Evolutionary conservation across 2,888 invertebrate genomes (phyloP), one percentile per base, ranked within the genome.

Genomic region (Eristalinus aeneus): DNA sequence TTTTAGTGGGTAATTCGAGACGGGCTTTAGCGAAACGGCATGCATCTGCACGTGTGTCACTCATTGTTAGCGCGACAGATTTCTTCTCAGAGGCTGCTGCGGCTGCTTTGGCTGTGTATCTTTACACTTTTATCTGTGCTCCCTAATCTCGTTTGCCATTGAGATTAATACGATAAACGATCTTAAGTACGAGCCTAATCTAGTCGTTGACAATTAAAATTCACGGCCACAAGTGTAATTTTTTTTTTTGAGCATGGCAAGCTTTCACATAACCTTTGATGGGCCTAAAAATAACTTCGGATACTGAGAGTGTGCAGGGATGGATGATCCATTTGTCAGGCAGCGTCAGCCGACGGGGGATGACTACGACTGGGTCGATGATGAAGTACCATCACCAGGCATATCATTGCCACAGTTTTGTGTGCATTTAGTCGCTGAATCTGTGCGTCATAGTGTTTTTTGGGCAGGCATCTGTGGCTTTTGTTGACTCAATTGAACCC

Each of bases 41-140:
- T 71, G 71, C 39, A 67, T 20, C 56, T 68, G 23, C 79, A 68
- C 80, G 80, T 80, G 80, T 80, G 80, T 32, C 74, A 64, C 56
- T 68, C n/a, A 79, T 75, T 80, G 31, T 36, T 54, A 73, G 8
- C 22, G 56, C 56, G 56, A 56, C 23, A 65, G 27, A 65, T 58
- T n/a, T 34, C 34, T 31, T 34, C 16, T 16, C 46, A 46, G 16
- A 8, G 20, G 11, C 46, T 68, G 22, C 9, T 36, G 46, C 16
- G 20, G 11, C 27, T 27, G 27, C 32, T 56, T 56, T 3, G 22
- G 46, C 16, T 46, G 34, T 27, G 39, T 64, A 39, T 36, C 12
- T 34, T 11, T 53, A 56, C 54, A 61, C 20, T 67, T 60, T 56
- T 22, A 23, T 54, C 71, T 65, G 39, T 39, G 31, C 63, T 64